Evolutionary conservation across 2,888 invertebrate species (phyloP).

Genomic region (Operophtera brumata): DNA sequence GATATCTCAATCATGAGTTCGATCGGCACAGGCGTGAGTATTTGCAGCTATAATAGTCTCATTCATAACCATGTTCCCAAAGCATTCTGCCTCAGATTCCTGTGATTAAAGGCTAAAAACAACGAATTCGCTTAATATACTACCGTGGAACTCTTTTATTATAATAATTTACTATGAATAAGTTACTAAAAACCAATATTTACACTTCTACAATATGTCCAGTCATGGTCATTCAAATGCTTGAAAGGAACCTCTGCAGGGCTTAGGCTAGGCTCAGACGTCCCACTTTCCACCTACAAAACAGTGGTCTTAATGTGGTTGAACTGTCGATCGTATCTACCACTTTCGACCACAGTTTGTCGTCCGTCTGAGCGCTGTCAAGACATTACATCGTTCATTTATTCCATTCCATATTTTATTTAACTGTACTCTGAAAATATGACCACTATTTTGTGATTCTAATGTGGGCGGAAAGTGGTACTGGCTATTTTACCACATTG

Average conservation of each 20-base stretch:
- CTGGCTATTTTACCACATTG: no score
- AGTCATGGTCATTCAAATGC: neutral
- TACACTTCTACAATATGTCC: neutral
- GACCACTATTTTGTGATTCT: no score
- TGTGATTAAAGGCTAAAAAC: neutral
- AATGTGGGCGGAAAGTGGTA: no score
- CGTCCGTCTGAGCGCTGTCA: no score
- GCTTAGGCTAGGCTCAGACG: no score
- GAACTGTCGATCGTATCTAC: no score
- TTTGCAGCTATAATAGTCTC: slow-evolving; percentile 6
- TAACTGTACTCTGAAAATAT: no score
- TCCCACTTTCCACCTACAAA: no score
- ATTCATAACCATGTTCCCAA: slow-evolving; percentile 22
- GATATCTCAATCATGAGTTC: slow-evolving; percentile 88
- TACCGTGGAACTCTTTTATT: neutral
- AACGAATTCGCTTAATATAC: neutral
- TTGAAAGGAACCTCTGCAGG: neutral
- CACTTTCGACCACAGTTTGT: no score
- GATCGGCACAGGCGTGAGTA: slow-evolving; percentile 95
- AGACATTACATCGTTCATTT: no score
- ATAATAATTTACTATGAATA: neutral
- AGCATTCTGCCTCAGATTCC: slow-evolving; percentile 28
- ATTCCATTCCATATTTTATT: no score
- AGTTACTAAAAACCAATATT: neutral
- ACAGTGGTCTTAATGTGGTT: no score